Base-by-base conservation (phyloP, 2,113 vertebrate species). In the Hydrolagus affinis region DNA sequence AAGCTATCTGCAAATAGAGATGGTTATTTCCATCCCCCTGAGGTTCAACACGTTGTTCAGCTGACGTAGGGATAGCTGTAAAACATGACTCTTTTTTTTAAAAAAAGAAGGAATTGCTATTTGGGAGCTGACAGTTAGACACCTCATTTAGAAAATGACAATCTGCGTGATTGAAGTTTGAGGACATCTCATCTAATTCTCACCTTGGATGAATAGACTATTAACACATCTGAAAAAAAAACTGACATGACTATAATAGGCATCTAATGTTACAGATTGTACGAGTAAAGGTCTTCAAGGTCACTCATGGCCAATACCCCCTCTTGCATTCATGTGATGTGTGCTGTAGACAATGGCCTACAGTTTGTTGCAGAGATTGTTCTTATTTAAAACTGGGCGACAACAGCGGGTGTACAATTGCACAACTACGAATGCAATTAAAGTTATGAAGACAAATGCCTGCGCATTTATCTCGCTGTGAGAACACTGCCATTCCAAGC, bases 121-220 rank as follows among this genome's bases (percentile, higher is more conserved):
- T 73, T 56, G 73, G 15, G 2, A 56, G 15, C 12, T 75, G 73
- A 75, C 73, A 75, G 11, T 56, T 44, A 44, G 15, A 75, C 73
- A 56, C 73, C 73, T 75, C 15, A 75, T 44, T 56, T 44, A 75
- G 73, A 32, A 56, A 44, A 21, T 56, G 73, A 75, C 73, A 75
- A 75, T 75, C 73, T 56, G 3, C 25, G 17, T 44, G 73, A 32
- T 8, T 19, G 73, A 75, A 19, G 4, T 56, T 75, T 17, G 32
- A 75, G 30, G 32, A 32, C 32, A 56, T 1, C 17, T 56, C 32
- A 75, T 32, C 30, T 56, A 11, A 44, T 73, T 73, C 71, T 73
- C 28, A 73, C 32, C 73, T 75, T 75, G 73, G 32, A 75, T 75
- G 25, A 75, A 75, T 75, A 19, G 32, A 2, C 73, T 44, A 56